Evolutionary conservation across 2,888 invertebrate genomes (phyloP).

Genomic region (Clusia tigrina): DNA sequence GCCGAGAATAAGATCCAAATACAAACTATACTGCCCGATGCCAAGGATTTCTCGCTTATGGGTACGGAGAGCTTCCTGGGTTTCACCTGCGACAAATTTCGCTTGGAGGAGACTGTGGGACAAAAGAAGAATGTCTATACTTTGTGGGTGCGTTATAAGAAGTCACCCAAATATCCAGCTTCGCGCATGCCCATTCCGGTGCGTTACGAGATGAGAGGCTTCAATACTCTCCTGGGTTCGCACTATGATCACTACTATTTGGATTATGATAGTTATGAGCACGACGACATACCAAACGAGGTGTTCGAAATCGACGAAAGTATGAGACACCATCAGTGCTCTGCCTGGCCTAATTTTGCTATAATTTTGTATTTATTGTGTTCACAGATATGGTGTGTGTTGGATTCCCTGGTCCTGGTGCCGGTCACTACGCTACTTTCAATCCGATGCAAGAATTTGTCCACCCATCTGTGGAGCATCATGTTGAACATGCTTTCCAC

Average conservation of each 20-base stretch:
- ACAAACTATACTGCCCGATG: conserved; percentile 84
- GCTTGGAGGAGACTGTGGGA: conserved; percentile 72
- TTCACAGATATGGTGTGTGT: conserved; percentile 72
- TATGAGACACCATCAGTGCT: conserved; percentile 65
- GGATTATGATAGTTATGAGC: conserved; percentile 75
- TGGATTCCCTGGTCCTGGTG: conserved; percentile 90
- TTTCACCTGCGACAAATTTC: conserved; percentile 80
- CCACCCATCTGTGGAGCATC: conserved; percentile 76
- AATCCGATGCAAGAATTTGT: conserved; percentile 95
- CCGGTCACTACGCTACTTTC: conserved; percentile 80
- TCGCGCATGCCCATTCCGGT: conserved; percentile 73
- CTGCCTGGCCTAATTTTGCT: conserved; percentile 9
- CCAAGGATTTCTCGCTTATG: conserved; percentile 74
- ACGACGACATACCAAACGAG: conserved; percentile 73
- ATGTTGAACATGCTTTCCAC: conserved; percentile 78
- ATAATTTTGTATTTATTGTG: neutral
- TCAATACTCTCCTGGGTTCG: conserved; percentile 89
- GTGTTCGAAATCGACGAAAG: conserved; percentile 74
- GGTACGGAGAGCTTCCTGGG: conserved; percentile 78
- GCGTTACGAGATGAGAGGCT: conserved; percentile 93
- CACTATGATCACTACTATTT: conserved; percentile 96
- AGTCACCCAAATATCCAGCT: conserved; percentile 65
- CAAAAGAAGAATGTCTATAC: conserved; percentile 88
- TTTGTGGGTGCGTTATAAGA: conserved; percentile 84
- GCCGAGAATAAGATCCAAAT: conserved; percentile 68